phyloP scores from a whole-genome alignment of 2,113 vertebrate genomes.

The Eidolon helvum region DNA sequence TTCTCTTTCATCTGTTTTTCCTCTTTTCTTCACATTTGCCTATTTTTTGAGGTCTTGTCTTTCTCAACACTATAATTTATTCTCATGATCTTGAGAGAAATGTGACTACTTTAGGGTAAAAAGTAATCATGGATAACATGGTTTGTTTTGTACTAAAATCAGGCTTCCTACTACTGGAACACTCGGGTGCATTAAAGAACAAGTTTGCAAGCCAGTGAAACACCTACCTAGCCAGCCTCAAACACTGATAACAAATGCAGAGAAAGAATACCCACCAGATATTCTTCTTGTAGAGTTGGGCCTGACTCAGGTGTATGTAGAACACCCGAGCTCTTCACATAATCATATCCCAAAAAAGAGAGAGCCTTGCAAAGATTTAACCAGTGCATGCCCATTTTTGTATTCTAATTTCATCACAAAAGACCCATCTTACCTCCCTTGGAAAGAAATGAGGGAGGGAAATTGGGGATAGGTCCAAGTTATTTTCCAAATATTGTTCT shows the following conservation, averaged over 20 bases:
- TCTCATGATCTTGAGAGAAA: not conserved
- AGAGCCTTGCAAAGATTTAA: not conserved
- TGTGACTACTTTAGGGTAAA: not conserved
- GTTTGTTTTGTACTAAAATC: not conserved
- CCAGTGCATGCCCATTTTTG: not conserved
- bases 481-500: not conserved
- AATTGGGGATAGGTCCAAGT: not conserved
- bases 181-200: not conserved
- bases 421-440: not conserved
- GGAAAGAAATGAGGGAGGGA: not conserved
- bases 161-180: not conserved
- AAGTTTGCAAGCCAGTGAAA: not conserved
- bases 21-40: not conserved
- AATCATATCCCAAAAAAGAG: not conserved
- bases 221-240: not conserved
- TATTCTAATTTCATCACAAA: not conserved
- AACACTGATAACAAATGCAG: not conserved
- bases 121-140: not conserved
- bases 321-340: not conserved
- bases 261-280: not conserved
- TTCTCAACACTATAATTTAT: not conserved
- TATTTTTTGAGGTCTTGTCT: not conserved
- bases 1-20: not conserved
- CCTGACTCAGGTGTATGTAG: not conserved
- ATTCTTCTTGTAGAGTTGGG: not conserved